Base-by-base conservation (phyloP, 2,888 invertebrate genomes). In the Conchocele bisecta region DNA sequence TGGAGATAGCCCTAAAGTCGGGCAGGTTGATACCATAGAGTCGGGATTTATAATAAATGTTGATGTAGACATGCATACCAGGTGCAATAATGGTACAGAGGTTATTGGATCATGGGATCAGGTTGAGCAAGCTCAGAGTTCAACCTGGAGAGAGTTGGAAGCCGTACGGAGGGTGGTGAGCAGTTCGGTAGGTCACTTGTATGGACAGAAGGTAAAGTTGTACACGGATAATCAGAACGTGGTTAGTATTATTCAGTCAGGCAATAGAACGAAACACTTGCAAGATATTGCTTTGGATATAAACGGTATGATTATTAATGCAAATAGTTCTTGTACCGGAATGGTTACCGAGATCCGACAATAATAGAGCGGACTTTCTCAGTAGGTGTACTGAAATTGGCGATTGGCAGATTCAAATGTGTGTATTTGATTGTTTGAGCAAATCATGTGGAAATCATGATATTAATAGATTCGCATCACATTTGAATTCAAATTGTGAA, bases 61-160 rank as follows among this genome's bases (percentile, higher is more conserved):
- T n/a, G n/a, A n/a, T n/a, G n/a, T n/a, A n/a, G n/a, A n/a, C n/a
- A n/a, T n/a, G n/a, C n/a, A n/a, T n/a, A n/a, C n/a, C n/a, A n/a
- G n/a, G n/a, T n/a, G n/a, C n/a, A n/a, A n/a, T n/a, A n/a, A n/a
- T 35, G 67, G 58, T 17, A 53, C 29, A 35, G 31, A 60, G 7
- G 50, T 75, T 4, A 29, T 39, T 17, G 66, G 69, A 26, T 61
- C 46, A 35, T 72, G 60, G 72, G 53, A 58, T 33, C 44, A 37
- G 22, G 22, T n/a, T 9, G 76, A 76, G 54, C 33, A n/a, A 15
- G 42, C 24, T 17, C 42, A 53, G 28, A 76, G 71, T 54, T 79
- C 75, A 22, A 79, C 74, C 6, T 76, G 75, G 74, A 24, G 71
- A 31, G 71, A 76, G 41, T 48, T 76, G 22, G 54, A 69, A 44